Percentiles rank a stretch among this genome's conserved stretches.
These are phyloP conservation scores for Oreortyx pictus DNA, from an alignment of 2,797 vertebrate genomes.

Conservation along the genomic window DNA sequence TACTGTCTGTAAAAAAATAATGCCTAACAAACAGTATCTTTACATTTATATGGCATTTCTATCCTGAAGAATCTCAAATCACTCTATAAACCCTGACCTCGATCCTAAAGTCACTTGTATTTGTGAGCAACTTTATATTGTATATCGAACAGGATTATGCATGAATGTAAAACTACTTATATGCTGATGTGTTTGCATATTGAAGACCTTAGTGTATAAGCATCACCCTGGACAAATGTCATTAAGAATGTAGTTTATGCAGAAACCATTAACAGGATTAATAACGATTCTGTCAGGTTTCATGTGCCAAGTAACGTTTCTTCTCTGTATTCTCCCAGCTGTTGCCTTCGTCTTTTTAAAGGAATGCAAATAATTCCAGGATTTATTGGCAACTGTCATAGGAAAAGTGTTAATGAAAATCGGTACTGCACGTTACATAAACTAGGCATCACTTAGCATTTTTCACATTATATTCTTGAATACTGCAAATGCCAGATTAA, in stretches of 20 bases:
- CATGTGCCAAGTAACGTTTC: background rate
- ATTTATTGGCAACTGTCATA: conserved; percentile 45
- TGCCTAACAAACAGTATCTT: conserved; percentile 70
- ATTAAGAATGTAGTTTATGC: background rate
- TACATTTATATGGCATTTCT: conserved; percentile 73
- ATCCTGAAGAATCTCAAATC: conserved; percentile 64
- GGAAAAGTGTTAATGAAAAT: conserved; percentile 53
- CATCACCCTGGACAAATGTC: background rate
- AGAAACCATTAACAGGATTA: background rate
- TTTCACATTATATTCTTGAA: background rate
- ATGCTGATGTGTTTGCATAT: background rate
- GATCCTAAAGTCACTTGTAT: conserved; percentile 14
- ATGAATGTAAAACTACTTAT: background rate
- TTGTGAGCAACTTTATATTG: background rate
- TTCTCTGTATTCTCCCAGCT: conserved; percentile 16
- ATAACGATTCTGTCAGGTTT: background rate
- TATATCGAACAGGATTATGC: background rate
- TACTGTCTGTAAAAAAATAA: conserved; percentile 71
- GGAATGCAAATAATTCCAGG: conserved; percentile 26
- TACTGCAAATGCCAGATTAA: background rate
- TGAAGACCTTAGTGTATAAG: background rate
- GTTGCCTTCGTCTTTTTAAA: background rate
- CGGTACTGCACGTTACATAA: background rate
- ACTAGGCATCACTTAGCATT: background rate
- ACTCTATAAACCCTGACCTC: conserved; percentile 50